A percentile compares a stretch with the other conserved stretches of the same genome.
Evolutionary conservation across 2,888 invertebrate species (phyloP).

Genomic region (Erannis defoliaria): DNA sequence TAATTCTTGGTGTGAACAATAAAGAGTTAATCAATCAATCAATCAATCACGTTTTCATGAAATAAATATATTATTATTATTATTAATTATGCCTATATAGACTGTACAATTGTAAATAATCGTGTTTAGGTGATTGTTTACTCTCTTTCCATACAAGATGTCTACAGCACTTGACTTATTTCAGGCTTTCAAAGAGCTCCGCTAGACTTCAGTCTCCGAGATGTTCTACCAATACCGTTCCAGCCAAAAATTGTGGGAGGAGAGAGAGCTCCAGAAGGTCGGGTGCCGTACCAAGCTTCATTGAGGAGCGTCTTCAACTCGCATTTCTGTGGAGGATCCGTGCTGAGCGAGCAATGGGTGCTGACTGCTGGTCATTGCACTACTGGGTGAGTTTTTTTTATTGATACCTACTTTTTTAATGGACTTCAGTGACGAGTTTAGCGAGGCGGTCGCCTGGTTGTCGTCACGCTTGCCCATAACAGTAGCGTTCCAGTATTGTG

Average conservation of each 20-base stretch:
- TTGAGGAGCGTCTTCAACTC: conserved; percentile 64
- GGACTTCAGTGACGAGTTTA: too few species aligned
- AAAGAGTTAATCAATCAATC: too few species aligned
- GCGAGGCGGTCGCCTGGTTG: too few species aligned
- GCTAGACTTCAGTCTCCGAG: conserved; percentile 28
- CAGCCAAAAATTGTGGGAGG: conserved; percentile 74
- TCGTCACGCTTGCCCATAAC: too few species aligned
- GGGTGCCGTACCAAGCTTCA: conserved; percentile 81
- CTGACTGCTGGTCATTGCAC: conserved; percentile 83
- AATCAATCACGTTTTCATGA: too few species aligned
- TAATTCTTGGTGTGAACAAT: too few species aligned
- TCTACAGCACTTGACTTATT: neutral
- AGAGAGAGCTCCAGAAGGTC: conserved; percentile 70
- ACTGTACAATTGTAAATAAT: too few species aligned
- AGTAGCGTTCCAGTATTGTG: too few species aligned
- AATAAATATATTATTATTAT: too few species aligned
- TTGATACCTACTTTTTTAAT: too few species aligned
- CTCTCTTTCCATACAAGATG: neutral
- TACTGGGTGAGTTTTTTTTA: conserved; percentile 59
- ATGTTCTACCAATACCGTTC: conserved; percentile 29
- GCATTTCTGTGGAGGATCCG: conserved; percentile 79
- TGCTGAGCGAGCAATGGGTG: conserved; percentile 74
- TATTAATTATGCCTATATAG: too few species aligned
- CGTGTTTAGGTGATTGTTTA: too few species aligned
- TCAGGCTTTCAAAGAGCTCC: conserved; percentile 18